A percentile compares a stretch with the other conserved stretches of the same genome.
These are phyloP conservation scores for Tokudaia tokunoshimensis DNA, from an alignment of 2,797 vertebrate species.

Conservation along the genomic window DNA sequence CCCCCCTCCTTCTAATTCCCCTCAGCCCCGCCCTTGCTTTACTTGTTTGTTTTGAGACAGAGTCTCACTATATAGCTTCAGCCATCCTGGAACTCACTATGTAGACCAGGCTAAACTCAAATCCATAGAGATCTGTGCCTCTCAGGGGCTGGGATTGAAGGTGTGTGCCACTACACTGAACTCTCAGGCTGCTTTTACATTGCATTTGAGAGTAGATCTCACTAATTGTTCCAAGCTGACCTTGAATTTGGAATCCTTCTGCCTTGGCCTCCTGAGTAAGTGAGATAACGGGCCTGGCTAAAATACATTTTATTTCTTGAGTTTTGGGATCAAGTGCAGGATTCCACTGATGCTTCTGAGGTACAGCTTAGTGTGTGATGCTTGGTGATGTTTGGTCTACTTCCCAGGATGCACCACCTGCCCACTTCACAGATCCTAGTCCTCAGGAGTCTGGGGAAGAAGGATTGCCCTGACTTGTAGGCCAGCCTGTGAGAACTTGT, in stretches of 20 bases:
- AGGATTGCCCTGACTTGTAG: not conserved
- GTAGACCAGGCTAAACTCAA: not conserved
- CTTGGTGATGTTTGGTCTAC: not conserved
- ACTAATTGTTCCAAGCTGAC: not conserved
- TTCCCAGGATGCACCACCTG: not conserved
- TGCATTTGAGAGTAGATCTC: not conserved
- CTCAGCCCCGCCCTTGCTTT: not conserved
- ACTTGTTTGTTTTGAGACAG: not conserved
- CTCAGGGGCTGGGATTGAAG: not conserved
- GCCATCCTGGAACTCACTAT: not conserved
- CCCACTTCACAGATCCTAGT: not conserved
- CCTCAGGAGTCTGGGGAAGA: not conserved
- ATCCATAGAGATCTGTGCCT: not conserved
- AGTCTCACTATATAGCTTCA: not conserved
- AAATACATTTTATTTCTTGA: not conserved
- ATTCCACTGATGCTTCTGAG: not conserved
- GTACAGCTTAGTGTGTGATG: not conserved
- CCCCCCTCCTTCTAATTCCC: not conserved
- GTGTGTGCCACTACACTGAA: accelerated
- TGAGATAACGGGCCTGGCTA: not conserved
- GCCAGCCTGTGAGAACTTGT: not conserved
- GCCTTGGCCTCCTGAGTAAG: not conserved
- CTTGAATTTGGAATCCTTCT: not conserved
- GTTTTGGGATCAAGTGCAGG: not conserved
- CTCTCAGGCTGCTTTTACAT: not conserved